Conservation (phyloP, 2,888 invertebrate species). For the Chaitophorus viminalis region DNA sequence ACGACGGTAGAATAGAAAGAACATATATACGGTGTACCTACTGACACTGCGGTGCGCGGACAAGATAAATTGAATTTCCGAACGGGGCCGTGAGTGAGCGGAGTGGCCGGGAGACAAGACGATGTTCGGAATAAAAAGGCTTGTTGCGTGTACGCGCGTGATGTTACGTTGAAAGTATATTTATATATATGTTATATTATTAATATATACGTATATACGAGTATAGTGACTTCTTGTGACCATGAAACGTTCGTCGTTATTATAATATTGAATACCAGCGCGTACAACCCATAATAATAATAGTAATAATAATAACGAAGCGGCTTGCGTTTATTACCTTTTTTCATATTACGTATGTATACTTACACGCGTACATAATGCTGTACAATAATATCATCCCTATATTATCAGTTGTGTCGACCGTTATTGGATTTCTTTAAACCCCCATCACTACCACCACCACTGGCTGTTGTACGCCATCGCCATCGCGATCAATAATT, state of each 20-base stretch:
- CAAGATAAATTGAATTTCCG: slow-evolving; percentile 60
- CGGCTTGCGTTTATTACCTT: neutral
- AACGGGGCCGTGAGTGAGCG: slow-evolving; percentile 11
- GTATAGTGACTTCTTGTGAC: slow-evolving; percentile 41
- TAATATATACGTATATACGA: neutral
- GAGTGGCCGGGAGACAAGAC: slow-evolving; percentile 7
- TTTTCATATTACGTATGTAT: neutral
- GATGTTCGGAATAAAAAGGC: slow-evolving; percentile 45
- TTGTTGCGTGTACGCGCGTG: neutral
- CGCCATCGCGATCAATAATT: neutral
- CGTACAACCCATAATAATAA: slow-evolving; percentile 2
- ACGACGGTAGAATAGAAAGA: slow-evolving; percentile 28
- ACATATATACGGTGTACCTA: neutral
- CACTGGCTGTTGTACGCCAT: too few relatives aligned
- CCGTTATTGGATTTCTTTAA: neutral
- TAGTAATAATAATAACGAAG: slow-evolving; percentile 5
- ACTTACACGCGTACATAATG: neutral
- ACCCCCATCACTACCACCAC: too few relatives aligned
- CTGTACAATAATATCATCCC: neutral
- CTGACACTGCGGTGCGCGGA: slow-evolving; percentile 34
- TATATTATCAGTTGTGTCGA: neutral
- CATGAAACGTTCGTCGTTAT: slow-evolving; percentile 55
- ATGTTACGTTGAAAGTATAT: neutral
- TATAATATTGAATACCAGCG: slow-evolving; percentile 43
- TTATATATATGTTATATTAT: too few relatives aligned